Conservation (phyloP, 1,140 invertebrate genomes). For the Archivesica marissinica region DNA sequence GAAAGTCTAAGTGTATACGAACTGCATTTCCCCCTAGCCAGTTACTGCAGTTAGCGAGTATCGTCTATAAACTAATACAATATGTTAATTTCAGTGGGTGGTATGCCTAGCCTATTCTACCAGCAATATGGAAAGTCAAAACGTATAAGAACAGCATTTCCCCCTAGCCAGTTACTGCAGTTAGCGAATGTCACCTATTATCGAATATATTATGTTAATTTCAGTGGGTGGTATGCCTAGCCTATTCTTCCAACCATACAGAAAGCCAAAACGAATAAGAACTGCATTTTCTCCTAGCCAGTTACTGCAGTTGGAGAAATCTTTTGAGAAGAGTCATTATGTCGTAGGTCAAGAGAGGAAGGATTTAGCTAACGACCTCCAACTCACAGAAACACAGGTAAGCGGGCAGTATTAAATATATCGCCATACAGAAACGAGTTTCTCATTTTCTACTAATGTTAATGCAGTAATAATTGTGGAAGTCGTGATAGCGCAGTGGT, state of each 20-base stretch:
- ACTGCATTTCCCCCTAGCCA: not conserved
- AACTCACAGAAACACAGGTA: slow-evolving; percentile 98
- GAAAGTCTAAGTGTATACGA: not conserved
- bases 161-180: not conserved
- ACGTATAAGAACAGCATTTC: not conserved
- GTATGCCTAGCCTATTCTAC: slow-evolving; percentile 64
- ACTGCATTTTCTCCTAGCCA: slow-evolving; percentile 99
- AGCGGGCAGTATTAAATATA: no score
- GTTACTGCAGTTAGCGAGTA: not conserved
- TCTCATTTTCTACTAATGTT: no score
- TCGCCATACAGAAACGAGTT: no score
- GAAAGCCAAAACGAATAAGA: slow-evolving; percentile 98
- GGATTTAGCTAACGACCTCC: slow-evolving; percentile 96
- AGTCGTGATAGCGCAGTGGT: no score
- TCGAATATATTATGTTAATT: slow-evolving; percentile 32
- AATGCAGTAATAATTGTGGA: no score
- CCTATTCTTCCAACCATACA: slow-evolving; percentile 97
- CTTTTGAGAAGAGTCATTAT: slow-evolving; percentile 99
- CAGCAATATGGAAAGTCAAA: not conserved
- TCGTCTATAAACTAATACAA: not conserved
- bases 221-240: slow-evolving; percentile 75
- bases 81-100: slow-evolving; percentile 68
- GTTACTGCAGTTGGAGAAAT: slow-evolving; percentile 97
- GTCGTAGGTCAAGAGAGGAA: slow-evolving; percentile 99
- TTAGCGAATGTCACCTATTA: not conserved